Evolutionary conservation across 2,113 vertebrate species (phyloP), one percentile per base, ranked within the genome.

Genomic region (Pseudorasbora parva): DNA sequence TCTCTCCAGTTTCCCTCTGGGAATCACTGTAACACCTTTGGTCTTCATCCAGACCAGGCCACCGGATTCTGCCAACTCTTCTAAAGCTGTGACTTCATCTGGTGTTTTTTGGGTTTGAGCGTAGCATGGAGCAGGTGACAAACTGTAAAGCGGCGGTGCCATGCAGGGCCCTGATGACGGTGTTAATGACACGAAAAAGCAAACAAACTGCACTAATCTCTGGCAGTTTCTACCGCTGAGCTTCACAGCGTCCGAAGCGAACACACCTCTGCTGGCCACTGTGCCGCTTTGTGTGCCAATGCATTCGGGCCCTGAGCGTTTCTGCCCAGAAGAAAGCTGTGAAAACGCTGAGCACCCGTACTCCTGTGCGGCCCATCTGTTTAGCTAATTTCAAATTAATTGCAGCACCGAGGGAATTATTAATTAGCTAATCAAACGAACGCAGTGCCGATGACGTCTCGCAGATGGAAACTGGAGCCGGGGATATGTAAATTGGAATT

Each of bases 401-500:
- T 85, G 84, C 86, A 51, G 89, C 87, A 86, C 82, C 78, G 84
- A 66, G 82, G 92, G 91, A 93, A 92, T 94, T 94, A 94, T 95
- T 95, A 95, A 95, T 94, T 92, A 95, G 90, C 93, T 92, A 94
- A 94, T 94, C 93, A 95, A 95, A 95, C 95, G 94, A 94, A 94
- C 85, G 17, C 86, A 86, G 81, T 88, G 91, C 90, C 91, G 91
- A 91, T 92, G 75, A 64, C 88, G 86, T 92, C 73, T 86, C 91
- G 85, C 91, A 86, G 85, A 81, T 94, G 92, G 93, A 93, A 94
- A 88, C 91, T 88, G 85, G 83, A 90, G 89, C 92, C 73, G 89
- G 91, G 95, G 95, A 95, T 96, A 96, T 96, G 96, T 96, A 95
- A 96, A 97, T 96, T 94, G 93, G 86, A 94, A 95, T 94, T 95